Conservation (phyloP, 2,888 invertebrate genomes). For the Globia sparganii region DNA sequence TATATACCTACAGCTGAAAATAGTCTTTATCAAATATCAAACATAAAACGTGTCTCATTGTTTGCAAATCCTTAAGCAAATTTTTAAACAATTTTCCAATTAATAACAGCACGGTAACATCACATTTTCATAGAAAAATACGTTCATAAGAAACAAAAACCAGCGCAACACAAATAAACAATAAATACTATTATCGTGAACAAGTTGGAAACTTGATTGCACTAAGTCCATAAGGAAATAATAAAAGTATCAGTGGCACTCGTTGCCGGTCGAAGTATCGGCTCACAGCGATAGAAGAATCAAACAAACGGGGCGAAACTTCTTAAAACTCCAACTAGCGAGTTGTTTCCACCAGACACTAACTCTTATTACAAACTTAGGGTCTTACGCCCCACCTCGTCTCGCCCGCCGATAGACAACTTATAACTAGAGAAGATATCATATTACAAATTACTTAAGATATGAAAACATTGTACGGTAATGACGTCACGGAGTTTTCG, state of each 20-base stretch:
- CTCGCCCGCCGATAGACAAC: constrained; percentile 70
- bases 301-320: constrained; percentile 82
- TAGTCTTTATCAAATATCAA: not conserved
- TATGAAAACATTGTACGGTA: constrained; percentile 61
- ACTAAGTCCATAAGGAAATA: constrained; percentile 81
- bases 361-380: constrained; percentile 86
- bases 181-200: constrained; percentile 74
- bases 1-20: not conserved
- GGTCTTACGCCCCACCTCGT: constrained; percentile 58
- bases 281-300: constrained; percentile 78
- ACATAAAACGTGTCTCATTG: not conserved
- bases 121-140: constrained; percentile 22
- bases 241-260: constrained; percentile 84
- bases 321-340: constrained; percentile 77
- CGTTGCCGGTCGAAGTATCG: constrained; percentile 76
- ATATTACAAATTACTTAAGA: constrained; percentile 73
- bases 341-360: constrained; percentile 76
- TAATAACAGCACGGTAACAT: not conserved
- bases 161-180: constrained; percentile 69
- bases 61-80: not conserved
- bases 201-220: constrained; percentile 75
- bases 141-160: constrained; percentile 35
- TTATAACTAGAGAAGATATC: constrained; percentile 80
- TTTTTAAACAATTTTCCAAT: not conserved
- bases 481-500: constrained; percentile 52